Conservation (phyloP, 2,888 invertebrate genomes). For the Tetropium fuscum region DNA sequence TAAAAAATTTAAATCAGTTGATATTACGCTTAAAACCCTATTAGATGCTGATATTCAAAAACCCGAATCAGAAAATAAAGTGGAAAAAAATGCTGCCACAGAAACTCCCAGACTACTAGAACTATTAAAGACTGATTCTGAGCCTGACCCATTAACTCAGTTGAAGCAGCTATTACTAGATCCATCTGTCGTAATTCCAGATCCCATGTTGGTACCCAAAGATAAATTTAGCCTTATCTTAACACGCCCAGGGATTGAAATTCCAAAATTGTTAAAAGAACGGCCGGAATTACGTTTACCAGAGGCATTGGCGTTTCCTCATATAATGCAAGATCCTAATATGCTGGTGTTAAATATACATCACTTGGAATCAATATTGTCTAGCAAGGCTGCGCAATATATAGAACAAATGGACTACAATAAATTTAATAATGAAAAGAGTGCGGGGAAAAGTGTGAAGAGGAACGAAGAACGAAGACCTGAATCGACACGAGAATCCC, state of each 20-base stretch:
- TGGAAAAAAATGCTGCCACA: constrained; percentile 33
- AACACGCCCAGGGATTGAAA: constrained; percentile 80
- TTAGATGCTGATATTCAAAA: constrained; percentile 65
- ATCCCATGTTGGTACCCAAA: constrained; percentile 85
- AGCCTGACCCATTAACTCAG: constrained; percentile 70
- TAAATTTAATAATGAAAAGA: constrained; percentile 30
- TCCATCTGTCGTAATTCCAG: constrained; percentile 79
- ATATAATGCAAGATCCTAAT: constrained; percentile 81
- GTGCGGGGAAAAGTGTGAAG: constrained; percentile 47
- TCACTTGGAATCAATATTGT: constrained; percentile 76
- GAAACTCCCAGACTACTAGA: constrained; percentile 65
- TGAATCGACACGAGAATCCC: constrained; percentile 27
- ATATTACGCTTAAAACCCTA: constrained; percentile 67
- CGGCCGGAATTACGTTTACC: constrained; percentile 81
- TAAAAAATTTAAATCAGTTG: constrained; percentile 68
- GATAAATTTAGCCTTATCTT: constrained; percentile 79
- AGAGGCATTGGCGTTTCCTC: constrained; percentile 79
- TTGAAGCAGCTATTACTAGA: constrained; percentile 79
- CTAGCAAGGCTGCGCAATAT: constrained; percentile 54
- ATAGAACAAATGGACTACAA: constrained; percentile 20
- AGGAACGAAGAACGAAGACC: constrained; percentile 49
- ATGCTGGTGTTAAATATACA: constrained; percentile 81
- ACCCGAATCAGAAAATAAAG: constrained; percentile 26
- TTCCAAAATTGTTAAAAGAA: constrained; percentile 78
- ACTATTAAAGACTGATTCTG: constrained; percentile 65